Base-by-base conservation (phyloP, 1,140 invertebrate species). In the Zaprionus nigranus region DNA sequence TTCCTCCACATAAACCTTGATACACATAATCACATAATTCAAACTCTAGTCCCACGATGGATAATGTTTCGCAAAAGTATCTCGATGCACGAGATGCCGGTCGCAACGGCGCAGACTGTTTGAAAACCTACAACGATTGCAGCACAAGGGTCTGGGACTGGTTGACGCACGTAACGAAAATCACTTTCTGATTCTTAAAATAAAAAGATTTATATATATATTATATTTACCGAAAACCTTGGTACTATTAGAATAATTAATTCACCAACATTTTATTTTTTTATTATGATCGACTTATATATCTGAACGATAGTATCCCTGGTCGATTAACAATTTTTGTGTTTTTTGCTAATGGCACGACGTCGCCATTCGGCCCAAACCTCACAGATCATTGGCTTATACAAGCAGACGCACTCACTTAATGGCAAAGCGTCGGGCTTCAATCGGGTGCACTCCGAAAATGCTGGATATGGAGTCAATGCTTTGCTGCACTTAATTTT, bases 11-110 rank as follows among this genome's bases (percentile, higher is more conserved):
- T 51, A 26, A 54, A 54, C 36, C 20, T 60, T 13, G 24, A 28
- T 34, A 51, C 38, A 51, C 22, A 36, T 49, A 40, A 6, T 40
- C 6, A 15, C 12, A 6, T n/a, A 22, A 30, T 46, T 34, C 12
- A 5, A 4, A 38, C 17, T 26, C n/a, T 13, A 91, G 90, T 20
- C 90, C 90, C 1, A 75, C 61, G 1, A 2, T 79, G 40, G 72
- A 90, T 13, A 92, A 92, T 34, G 86, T 92, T 0, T 75, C 78
- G 9, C 70, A 62, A 6, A 87, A 88, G 56, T 92, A 92, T 54
- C 40, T 90, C 9, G 51, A 88, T n/a, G 90, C 90, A 4, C 58
- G 83, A 5, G 54, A 88, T n/a, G 90, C 90, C 0, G 90, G 90
- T 9, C 72, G 68, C 3, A 77, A 54, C 0, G 86, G 83, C 3